These are phyloP conservation scores for Mesitornis unicolor DNA, from an alignment of 2,113 vertebrate genomes.

Conservation along the genomic window DNA sequence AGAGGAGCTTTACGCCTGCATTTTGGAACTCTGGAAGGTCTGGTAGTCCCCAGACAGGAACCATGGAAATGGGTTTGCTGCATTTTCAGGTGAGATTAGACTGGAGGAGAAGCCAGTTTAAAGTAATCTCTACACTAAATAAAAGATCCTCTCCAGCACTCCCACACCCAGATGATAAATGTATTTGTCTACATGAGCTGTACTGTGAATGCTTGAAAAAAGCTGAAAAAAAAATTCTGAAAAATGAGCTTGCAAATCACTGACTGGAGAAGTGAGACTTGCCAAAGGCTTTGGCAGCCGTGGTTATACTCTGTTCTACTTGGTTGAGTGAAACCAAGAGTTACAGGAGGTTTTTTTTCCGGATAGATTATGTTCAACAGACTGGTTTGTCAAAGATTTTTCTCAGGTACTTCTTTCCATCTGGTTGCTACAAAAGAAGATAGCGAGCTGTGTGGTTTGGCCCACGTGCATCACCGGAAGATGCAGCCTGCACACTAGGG, in stretches of 20 bases:
- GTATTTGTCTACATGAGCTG: not conserved
- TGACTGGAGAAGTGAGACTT: not conserved
- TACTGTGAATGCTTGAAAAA: not conserved
- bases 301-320: not conserved
- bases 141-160: not conserved
- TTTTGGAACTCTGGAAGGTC: not conserved
- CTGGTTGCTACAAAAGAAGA: not conserved
- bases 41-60: not conserved
- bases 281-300: not conserved
- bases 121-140: not conserved
- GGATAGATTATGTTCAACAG: not conserved
- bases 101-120: not conserved
- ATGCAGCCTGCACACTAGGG: not conserved
- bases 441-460: not conserved
- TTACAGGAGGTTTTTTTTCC: not conserved
- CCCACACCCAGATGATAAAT: not conserved
- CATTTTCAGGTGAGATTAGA: not conserved
- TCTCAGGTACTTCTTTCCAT: not conserved
- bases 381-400: not conserved
- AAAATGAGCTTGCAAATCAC: not conserved
- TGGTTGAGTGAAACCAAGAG: not conserved
- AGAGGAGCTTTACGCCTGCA: not conserved
- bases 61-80: not conserved
- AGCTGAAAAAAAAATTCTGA: not conserved
- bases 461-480: not conserved